Evolutionary conservation across 2,797 vertebrate genomes (phyloP).

Genomic region (Gadopsis bispinosus): DNA sequence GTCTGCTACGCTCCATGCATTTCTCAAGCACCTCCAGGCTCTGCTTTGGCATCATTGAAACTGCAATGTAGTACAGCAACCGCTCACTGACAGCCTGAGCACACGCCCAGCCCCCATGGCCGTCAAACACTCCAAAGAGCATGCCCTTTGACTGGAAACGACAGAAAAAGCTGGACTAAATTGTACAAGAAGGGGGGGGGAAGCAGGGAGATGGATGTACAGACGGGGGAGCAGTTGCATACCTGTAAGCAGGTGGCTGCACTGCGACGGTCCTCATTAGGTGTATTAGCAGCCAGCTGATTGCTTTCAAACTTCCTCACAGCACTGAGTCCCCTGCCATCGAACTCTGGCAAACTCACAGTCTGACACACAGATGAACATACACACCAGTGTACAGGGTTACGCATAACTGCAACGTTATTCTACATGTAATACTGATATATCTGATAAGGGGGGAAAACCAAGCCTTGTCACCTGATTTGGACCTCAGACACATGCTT

Average conservation of each 20-base stretch:
- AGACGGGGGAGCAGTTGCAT: background rate
- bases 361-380: constrained; percentile 59
- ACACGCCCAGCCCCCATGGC: constrained; percentile 92
- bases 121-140: constrained; percentile 95
- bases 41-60: constrained; percentile 91
- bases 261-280: constrained; percentile 93
- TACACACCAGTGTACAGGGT: background rate
- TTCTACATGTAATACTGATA: background rate
- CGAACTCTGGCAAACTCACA: constrained; percentile 84
- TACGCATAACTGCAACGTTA: background rate
- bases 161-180: background rate
- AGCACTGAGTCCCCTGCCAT: constrained; percentile 80
- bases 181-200: background rate
- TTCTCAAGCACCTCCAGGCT: constrained; percentile 90
- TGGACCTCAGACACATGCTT: background rate
- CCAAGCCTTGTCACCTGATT: background rate
- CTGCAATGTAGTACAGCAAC: constrained; percentile 91
- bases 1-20: constrained; percentile 88
- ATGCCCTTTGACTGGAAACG: constrained; percentile 87
- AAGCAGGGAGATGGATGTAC: background rate
- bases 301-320: constrained; percentile 94
- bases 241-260: constrained; percentile 89
- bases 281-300: constrained; percentile 91
- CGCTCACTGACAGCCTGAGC: constrained; percentile 95
- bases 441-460: background rate